A percentile compares a stretch with the other conserved stretches of the same genome.
Conservation (phyloP, 2,113 vertebrate species). For the Himantopus leucocephalus region DNA sequence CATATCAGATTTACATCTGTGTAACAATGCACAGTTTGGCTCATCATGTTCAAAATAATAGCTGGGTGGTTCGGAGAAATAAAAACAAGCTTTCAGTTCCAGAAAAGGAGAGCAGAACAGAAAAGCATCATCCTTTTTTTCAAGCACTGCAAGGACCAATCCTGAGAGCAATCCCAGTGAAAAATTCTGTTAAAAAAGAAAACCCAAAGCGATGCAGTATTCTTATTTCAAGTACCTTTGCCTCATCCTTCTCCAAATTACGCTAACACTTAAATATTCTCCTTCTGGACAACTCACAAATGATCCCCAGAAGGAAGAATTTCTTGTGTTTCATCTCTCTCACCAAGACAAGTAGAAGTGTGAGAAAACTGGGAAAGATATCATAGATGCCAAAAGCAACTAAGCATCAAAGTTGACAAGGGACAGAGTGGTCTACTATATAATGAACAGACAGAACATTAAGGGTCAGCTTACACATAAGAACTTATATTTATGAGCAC, state of each 20-base stretch:
- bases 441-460: background rate
- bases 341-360: background rate
- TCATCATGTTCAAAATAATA: constrained; percentile 10
- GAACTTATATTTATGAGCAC: constrained; percentile 11
- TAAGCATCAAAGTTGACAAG: constrained; percentile 3
- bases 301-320: background rate
- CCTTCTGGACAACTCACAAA: background rate
- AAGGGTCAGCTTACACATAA: background rate
- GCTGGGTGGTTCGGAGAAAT: background rate
- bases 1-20: background rate
- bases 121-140: background rate
- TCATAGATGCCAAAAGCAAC: constrained; percentile 29
- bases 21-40: background rate
- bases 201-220: background rate
- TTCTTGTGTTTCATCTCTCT: background rate
- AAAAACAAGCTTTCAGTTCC: background rate
- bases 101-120: background rate
- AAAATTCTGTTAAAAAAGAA: background rate
- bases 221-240: background rate
- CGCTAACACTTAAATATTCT: background rate
- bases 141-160: background rate
- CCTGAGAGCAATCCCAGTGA: background rate
- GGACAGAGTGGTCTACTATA: background rate
- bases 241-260: background rate
- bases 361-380: background rate